Percentiles rank a stretch among this genome's conserved stretches.
Conservation (phyloP, 2,113 vertebrate genomes). For the Rhizomys pruinosus region DNA sequence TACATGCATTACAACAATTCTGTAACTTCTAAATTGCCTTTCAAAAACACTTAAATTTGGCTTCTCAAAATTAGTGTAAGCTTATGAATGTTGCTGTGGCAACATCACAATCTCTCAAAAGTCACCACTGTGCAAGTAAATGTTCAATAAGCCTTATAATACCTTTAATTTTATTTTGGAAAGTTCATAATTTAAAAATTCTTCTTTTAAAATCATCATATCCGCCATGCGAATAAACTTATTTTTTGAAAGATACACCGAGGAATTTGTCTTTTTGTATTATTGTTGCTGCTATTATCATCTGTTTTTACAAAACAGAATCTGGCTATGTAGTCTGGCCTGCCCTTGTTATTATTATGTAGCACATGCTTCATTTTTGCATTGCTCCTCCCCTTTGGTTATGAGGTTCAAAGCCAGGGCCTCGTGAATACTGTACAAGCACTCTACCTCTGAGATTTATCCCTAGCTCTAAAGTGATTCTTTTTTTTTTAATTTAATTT, state of each 20-base stretch:
- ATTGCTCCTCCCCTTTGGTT: not conserved
- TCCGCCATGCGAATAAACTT: not conserved
- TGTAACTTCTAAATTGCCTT: slow-evolving; percentile 46
- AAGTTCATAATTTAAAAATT: slow-evolving; percentile 40
- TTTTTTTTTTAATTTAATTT: not conserved
- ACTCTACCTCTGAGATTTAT: not conserved
- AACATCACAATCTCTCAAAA: slow-evolving; percentile 53
- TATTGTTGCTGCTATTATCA: not conserved
- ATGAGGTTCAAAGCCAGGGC: not conserved
- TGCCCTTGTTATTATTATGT: not conserved
- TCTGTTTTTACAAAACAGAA: not conserved
- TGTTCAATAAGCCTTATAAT: not conserved
- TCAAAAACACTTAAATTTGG: slow-evolving; percentile 37
- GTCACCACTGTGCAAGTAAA: not conserved
- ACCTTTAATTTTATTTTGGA: slow-evolving; percentile 31
- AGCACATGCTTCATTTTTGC: not conserved
- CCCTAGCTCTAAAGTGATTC: not conserved
- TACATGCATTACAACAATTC: slow-evolving; percentile 41
- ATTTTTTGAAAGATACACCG: slow-evolving; percentile 18
- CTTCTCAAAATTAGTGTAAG: slow-evolving; percentile 53
- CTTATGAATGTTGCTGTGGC: slow-evolving; percentile 38
- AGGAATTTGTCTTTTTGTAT: not conserved
- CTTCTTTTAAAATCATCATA: not conserved
- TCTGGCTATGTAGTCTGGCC: not conserved
- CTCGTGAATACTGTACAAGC: not conserved